Conservation (phyloP, 2,113 vertebrate species). For the Gymnocephalus cernua region DNA sequence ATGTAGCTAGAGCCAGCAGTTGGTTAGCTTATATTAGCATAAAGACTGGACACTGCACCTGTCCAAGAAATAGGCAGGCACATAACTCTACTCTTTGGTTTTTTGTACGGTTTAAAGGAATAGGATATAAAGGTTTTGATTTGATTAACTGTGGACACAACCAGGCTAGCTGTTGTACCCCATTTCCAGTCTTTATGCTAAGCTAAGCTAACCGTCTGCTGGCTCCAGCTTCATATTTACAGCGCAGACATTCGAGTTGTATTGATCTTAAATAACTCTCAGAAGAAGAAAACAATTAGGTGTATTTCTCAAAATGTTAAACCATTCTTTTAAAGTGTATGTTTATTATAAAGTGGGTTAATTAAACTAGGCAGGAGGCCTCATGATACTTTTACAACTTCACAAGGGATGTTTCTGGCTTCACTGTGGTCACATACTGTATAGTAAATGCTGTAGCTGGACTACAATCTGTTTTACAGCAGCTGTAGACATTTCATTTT, state of each 20-base stretch:
- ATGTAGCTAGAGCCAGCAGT: neutral
- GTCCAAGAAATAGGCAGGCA: neutral
- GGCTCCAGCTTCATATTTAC: neutral
- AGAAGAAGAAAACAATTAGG: neutral
- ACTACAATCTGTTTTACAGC: conserved; percentile 5
- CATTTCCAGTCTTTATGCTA: neutral
- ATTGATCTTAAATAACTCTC: neutral
- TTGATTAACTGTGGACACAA: neutral
- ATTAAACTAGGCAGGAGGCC: neutral
- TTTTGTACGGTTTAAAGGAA: too few relatives aligned
- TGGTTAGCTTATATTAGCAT: neutral
- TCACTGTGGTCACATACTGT: neutral
- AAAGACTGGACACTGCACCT: neutral
- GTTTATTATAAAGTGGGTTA: conserved; percentile 25
- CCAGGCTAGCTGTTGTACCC: neutral
- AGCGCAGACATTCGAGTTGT: neutral
- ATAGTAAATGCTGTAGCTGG: neutral
- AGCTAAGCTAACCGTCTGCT: neutral
- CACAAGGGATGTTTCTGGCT: conserved; percentile 1
- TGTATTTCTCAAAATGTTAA: neutral
- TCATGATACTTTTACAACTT: neutral
- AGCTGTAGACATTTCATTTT: conserved; percentile 37
- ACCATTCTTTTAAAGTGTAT: neutral
- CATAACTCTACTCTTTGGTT: neutral
- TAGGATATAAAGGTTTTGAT: neutral